Evolutionary conservation across 1,140 invertebrate species (phyloP).

Genomic region (Coptotermes formosanus): DNA sequence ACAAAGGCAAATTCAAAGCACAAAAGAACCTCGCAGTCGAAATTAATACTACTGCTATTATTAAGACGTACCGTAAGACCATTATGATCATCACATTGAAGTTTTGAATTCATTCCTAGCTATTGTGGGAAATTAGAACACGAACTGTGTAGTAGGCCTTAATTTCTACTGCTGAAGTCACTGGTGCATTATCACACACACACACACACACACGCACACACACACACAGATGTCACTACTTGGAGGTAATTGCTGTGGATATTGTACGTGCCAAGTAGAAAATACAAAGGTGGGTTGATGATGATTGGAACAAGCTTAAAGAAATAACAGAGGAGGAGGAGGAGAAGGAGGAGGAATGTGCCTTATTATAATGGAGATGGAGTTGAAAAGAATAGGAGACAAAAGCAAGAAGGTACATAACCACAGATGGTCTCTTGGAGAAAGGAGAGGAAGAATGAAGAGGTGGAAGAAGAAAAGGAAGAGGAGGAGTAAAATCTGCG

Average conservation of each 20-base stretch:
- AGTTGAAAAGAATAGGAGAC: not conserved
- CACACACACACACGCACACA: not conserved
- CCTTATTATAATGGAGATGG: not conserved
- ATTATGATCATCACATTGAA: not conserved
- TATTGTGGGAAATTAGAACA: not conserved
- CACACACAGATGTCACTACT: not conserved
- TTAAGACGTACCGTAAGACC: not conserved
- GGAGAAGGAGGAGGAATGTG: not conserved
- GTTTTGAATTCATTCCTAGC: not conserved
- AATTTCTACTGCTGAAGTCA: not conserved
- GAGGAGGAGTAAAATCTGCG: not conserved
- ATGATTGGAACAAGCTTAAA: not conserved
- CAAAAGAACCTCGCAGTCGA: not conserved
- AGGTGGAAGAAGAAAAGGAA: not conserved
- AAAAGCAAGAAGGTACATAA: not conserved
- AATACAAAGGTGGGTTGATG: not conserved
- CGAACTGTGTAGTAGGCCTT: not conserved
- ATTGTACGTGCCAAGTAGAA: constrained; percentile 7
- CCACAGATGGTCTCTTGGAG: not conserved
- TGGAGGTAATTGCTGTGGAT: not conserved
- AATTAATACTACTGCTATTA: not conserved
- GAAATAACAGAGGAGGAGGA: not conserved
- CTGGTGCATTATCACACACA: not conserved
- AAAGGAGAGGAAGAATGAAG: not conserved
- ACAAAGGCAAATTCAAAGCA: too few relatives aligned